A percentile compares a stretch with the other conserved stretches of the same genome.
Conservation (phyloP, 2,113 vertebrate genomes). For the Azemiops feae region DNA sequence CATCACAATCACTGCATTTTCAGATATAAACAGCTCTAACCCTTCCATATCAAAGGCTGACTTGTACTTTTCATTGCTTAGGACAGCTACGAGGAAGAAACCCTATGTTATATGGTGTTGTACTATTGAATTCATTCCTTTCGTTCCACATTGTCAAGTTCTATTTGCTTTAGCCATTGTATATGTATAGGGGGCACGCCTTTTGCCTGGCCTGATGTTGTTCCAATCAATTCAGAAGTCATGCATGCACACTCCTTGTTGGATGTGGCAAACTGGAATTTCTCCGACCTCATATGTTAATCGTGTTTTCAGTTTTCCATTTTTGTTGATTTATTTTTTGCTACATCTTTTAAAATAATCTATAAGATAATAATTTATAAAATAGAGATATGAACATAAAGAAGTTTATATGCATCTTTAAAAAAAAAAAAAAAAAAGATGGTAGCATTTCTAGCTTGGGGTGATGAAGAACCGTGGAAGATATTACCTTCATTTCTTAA, state of each 20-base stretch:
- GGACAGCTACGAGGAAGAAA: background rate
- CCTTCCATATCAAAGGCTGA: background rate
- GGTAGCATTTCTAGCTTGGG: background rate
- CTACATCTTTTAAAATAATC: background rate
- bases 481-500: background rate
- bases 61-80: background rate
- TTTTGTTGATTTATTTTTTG: background rate
- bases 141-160: background rate
- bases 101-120: background rate
- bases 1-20: background rate
- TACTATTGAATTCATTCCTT: background rate
- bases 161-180: background rate
- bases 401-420: background rate
- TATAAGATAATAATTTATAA: background rate
- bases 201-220: background rate
- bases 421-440: background rate
- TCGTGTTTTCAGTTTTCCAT: background rate
- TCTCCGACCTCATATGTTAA: background rate
- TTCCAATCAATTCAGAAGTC: constrained; percentile 8
- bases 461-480: background rate
- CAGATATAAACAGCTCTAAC: background rate
- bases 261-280: constrained; percentile 4
- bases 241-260: background rate
- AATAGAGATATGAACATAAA: background rate
- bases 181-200: background rate